Percentiles rank a stretch among this genome's conserved stretches.
Evolutionary conservation across 2,113 vertebrate genomes (phyloP).

Genomic region (Elgaria multicarinata): DNA sequence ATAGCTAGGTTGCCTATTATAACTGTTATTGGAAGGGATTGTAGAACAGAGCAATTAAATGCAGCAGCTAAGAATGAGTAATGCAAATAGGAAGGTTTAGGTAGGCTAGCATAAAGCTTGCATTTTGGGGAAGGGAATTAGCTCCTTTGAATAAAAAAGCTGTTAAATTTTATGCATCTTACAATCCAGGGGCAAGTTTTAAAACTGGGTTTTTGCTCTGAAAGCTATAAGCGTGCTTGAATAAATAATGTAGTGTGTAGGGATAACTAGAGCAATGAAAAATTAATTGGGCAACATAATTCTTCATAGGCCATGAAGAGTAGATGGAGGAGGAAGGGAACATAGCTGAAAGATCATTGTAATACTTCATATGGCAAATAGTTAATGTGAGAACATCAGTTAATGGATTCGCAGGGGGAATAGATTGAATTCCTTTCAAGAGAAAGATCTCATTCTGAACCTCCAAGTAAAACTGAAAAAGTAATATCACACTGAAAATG

Average conservation of each 20-base stretch:
- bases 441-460: background rate
- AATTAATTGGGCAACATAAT: background rate
- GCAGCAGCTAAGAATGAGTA: background rate
- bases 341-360: background rate
- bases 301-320: background rate
- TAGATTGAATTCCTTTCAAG: background rate
- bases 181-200: background rate
- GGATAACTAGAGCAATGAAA: background rate
- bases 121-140: background rate
- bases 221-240: conserved; percentile 5
- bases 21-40: background rate
- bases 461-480: background rate
- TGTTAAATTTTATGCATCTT: background rate
- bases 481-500: background rate
- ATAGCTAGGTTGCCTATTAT: background rate
- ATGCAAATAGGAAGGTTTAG: background rate
- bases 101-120: background rate
- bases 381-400: background rate
- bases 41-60: background rate
- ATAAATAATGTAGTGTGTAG: background rate
- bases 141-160: background rate
- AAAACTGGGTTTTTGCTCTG: background rate
- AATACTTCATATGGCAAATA: conserved; percentile 5
- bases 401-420: background rate
- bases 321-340: conserved; percentile 7